Evolutionary conservation across 53 echinoderm and acorn worm species (phyloP).

Genomic region (Holothuria scabra): DNA sequence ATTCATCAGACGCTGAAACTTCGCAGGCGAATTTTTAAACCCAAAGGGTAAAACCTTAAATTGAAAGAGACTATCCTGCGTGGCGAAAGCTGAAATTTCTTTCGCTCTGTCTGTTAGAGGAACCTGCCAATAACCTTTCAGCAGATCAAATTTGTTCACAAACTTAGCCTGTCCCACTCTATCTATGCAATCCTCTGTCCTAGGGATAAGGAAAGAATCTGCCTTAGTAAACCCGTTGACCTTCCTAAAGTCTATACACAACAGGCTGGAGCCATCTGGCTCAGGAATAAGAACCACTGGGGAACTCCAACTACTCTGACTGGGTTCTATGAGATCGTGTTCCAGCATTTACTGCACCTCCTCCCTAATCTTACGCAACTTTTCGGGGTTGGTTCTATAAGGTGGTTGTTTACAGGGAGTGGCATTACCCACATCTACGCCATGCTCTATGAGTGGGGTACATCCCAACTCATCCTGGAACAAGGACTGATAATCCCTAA

Average conservation of each 20-base stretch:
- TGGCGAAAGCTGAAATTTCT: constrained; percentile 49
- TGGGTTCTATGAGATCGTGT: not conserved
- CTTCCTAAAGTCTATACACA: not conserved
- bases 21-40: no score
- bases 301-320: constrained; percentile 1
- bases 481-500: constrained; percentile 13
- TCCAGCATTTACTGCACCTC: not conserved
- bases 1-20: no score
- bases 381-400: not conserved
- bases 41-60: no score
- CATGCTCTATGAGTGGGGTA: constrained; percentile 17
- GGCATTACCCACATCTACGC: not conserved
- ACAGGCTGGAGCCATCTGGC: not conserved
- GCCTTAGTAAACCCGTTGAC: no score
- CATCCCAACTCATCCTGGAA: no score
- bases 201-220: not conserved
- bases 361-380: no score
- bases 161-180: constrained; percentile 18
- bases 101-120: constrained; percentile 28
- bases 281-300: not conserved
- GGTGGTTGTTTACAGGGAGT: not conserved
- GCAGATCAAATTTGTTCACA: constrained; percentile 46
- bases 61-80: not conserved
- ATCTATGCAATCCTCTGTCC: constrained; percentile 11
- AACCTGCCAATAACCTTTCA: constrained; percentile 54